Conservation (phyloP, 2,113 vertebrate species). For the Picathartes gymnocephalus region DNA sequence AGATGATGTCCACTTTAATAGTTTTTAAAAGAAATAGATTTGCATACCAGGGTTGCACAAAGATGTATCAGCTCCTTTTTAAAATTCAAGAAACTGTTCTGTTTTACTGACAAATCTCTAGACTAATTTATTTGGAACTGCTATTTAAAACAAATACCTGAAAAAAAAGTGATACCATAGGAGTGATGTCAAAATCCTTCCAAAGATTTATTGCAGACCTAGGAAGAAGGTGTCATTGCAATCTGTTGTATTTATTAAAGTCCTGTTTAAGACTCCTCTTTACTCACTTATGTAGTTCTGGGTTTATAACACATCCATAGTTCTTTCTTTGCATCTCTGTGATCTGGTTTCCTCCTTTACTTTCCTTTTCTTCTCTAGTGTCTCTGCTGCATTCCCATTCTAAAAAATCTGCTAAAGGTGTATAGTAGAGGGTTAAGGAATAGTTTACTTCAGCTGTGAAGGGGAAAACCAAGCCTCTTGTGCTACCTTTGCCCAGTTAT, state of each 20-base stretch:
- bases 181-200: not conserved
- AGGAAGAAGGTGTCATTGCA: not conserved
- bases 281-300: not conserved
- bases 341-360: not conserved
- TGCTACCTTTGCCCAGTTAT: not conserved
- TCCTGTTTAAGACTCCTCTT: not conserved
- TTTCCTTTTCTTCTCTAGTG: not conserved
- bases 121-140: not conserved
- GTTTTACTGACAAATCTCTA: not conserved
- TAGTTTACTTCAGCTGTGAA: not conserved
- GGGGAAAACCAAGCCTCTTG: not conserved
- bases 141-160: not conserved
- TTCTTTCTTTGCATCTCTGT: not conserved
- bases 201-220: not conserved
- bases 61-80: not conserved
- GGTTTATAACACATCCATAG: not conserved
- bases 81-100: not conserved
- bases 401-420: not conserved
- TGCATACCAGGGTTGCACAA: not conserved
- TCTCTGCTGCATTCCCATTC: not conserved
- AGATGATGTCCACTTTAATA: not conserved
- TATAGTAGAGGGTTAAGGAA: not conserved
- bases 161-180: not conserved
- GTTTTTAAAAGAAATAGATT: not conserved
- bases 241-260: not conserved